A percentile compares a stretch with the other conserved stretches of the same genome.
Conservation (phyloP, 2,113 vertebrate species). For the Lanius ludovicianus region DNA sequence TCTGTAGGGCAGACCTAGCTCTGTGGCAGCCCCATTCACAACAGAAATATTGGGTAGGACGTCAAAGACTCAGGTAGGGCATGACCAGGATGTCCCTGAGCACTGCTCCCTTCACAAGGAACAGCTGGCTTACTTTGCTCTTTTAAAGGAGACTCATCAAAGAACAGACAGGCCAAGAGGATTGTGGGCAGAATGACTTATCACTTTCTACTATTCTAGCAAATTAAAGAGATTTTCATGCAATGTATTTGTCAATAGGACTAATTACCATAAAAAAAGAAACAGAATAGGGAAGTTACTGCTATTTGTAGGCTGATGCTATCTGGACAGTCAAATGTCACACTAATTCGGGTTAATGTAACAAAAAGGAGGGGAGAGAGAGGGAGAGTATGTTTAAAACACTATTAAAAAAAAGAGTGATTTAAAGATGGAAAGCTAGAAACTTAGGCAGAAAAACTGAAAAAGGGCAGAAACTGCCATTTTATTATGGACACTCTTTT, state of each 20-base stretch:
- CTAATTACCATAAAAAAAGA: neutral
- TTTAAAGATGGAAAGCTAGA: neutral
- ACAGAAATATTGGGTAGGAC: neutral
- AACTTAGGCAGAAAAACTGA: neutral
- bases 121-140: neutral
- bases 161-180: neutral
- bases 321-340: neutral
- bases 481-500: neutral
- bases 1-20: neutral
- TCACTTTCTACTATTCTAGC: neutral
- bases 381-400: neutral
- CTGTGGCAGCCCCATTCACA: neutral
- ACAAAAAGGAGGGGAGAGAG: neutral
- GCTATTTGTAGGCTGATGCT: neutral
- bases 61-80: neutral
- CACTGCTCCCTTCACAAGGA: neutral
- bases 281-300: neutral
- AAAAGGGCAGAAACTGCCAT: neutral
- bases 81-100: neutral
- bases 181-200: neutral
- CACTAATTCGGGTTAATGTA: neutral
- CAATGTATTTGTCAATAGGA: neutral
- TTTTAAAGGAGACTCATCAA: neutral
- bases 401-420: neutral
- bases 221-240: neutral